Percentiles rank a stretch among this genome's conserved stretches.
These are phyloP conservation scores for Formica aserva DNA, from an alignment of 2,888 invertebrate species.

Conservation along the genomic window DNA sequence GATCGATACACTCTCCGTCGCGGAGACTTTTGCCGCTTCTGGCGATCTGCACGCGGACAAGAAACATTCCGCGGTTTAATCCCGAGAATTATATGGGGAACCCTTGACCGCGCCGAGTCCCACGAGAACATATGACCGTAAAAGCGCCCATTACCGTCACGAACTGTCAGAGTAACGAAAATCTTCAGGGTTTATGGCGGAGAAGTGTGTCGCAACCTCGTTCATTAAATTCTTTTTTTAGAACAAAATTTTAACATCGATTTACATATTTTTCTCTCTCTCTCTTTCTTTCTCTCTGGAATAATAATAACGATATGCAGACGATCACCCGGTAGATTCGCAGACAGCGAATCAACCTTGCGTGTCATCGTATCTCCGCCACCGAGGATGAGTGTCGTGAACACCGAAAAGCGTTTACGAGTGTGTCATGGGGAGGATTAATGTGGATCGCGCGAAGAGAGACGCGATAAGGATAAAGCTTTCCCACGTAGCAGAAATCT, in stretches of 20 bases:
- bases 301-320: background rate
- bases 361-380: conserved; percentile 8
- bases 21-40: conserved; percentile 24
- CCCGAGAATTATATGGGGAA: conserved; percentile 35
- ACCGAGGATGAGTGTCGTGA: background rate
- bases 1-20: conserved; percentile 22
- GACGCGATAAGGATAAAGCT: conserved; percentile 4
- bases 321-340: background rate
- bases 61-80: conserved; percentile 48
- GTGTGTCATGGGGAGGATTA: conserved; percentile 5
- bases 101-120: conserved; percentile 13
- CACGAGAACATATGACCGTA: conserved; percentile 42
- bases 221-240: background rate
- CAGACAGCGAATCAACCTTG: background rate
- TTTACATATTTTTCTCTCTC: background rate
- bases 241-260: background rate
- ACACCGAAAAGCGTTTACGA: conserved; percentile 36
- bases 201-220: background rate
- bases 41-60: conserved; percentile 32
- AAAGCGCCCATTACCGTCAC: conserved; percentile 38
- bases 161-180: conserved; percentile 6
- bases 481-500: conserved; percentile 33
- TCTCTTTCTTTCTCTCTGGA: background rate
- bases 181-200: background rate
- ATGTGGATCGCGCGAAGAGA: conserved; percentile 12